Evolutionary conservation across 1,140 invertebrate genomes (phyloP).

Genomic region (Caerostris darwini): DNA sequence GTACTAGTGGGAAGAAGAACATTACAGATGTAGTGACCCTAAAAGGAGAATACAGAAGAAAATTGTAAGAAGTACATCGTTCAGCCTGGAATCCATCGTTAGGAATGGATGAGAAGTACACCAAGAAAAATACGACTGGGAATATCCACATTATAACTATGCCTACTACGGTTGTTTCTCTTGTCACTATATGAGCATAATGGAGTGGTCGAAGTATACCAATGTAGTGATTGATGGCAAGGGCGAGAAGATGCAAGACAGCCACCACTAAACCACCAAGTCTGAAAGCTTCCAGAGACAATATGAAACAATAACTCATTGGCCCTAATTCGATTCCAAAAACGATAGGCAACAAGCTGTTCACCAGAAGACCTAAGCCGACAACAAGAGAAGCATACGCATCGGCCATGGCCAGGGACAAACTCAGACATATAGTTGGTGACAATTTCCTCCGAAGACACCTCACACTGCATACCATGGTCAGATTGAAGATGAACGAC

Average conservation of each 20-base stretch:
- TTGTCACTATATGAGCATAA: constrained; percentile 81
- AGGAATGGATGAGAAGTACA: constrained; percentile 83
- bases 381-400: constrained; percentile 84
- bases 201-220: constrained; percentile 86
- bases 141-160: constrained; percentile 84
- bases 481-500: constrained; percentile 83
- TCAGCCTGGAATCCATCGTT: constrained; percentile 82
- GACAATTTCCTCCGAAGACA: constrained; percentile 85
- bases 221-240: constrained; percentile 88
- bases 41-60: constrained; percentile 81
- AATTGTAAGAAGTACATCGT: constrained; percentile 71
- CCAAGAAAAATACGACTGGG: constrained; percentile 83
- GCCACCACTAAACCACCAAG: constrained; percentile 85
- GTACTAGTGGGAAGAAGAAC: constrained; percentile 83
- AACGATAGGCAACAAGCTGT: constrained; percentile 83
- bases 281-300: constrained; percentile 84
- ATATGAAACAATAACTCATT: constrained; percentile 80
- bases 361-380: constrained; percentile 84
- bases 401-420: constrained; percentile 86
- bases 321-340: constrained; percentile 78
- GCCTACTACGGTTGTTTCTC: constrained; percentile 81
- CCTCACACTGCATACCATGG: constrained; percentile 83
- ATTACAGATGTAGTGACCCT: constrained; percentile 81
- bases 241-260: constrained; percentile 85
- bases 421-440: constrained; percentile 85